Conservation (phyloP, 2,797 vertebrate species). For the Euthynnus affinis region DNA sequence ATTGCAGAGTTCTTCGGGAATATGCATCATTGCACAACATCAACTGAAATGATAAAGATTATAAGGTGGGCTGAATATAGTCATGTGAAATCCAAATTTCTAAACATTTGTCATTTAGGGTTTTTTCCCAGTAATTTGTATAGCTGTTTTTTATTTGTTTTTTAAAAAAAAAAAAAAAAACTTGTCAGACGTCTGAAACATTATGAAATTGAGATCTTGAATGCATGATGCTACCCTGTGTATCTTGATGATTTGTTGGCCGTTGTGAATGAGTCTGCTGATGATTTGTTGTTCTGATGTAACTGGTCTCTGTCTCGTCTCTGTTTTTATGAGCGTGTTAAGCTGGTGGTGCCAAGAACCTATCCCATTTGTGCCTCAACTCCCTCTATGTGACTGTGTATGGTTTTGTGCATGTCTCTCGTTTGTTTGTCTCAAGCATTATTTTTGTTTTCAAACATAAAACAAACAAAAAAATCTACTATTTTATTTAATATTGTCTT, state of each 20-base stretch:
- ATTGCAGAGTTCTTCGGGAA: slow-evolving; percentile 18
- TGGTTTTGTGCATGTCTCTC: neutral
- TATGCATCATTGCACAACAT: slow-evolving; percentile 3
- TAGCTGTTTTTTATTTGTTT: no score
- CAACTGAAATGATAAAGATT: slow-evolving; percentile 2
- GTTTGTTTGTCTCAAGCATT: no score
- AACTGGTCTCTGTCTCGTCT: neutral
- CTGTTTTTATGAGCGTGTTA: no score
- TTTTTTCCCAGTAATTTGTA: no score
- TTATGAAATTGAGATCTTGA: neutral
- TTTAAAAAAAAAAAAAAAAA: no score
- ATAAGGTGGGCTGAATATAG: neutral
- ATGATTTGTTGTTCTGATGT: neutral
- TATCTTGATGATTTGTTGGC: no score
- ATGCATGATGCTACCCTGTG: neutral
- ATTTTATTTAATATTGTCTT: neutral
- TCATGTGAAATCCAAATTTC: neutral
- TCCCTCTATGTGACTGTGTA: neutral
- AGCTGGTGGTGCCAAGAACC: neutral
- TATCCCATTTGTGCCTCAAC: neutral
- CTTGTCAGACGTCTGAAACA: neutral
- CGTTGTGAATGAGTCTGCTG: no score
- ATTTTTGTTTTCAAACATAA: neutral
- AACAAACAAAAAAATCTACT: no score
- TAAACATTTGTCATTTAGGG: neutral